Evolutionary conservation across 2,888 invertebrate genomes (phyloP).

Genomic region (Ormia ochracea): DNA sequence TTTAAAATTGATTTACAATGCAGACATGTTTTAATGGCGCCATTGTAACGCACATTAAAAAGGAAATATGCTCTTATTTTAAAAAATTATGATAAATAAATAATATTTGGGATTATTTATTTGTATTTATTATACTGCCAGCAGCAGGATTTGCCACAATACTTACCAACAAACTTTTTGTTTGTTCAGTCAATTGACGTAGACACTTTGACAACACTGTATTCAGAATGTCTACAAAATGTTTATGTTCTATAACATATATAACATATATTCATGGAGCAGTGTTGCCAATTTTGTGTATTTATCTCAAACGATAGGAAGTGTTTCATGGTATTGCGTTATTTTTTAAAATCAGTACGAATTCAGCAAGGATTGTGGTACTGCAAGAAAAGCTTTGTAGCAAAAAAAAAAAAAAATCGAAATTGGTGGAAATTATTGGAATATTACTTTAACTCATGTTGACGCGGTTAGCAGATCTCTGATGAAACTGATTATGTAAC

Average conservation of each 20-base stretch:
- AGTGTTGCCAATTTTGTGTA: too few relatives aligned
- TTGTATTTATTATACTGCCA: constrained; percentile 4
- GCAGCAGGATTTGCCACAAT: neutral
- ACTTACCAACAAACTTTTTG: neutral
- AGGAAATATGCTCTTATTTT: neutral
- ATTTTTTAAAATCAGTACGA: too few relatives aligned
- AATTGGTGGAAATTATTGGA: too few relatives aligned
- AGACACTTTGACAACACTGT: neutral
- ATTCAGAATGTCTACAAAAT: neutral
- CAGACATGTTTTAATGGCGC: constrained; percentile 61
- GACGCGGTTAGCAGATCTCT: too few relatives aligned
- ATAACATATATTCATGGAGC: too few relatives aligned
- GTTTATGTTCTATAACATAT: constrained; percentile 19
- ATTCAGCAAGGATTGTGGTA: too few relatives aligned
- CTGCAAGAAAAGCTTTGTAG: too few relatives aligned
- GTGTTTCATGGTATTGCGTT: too few relatives aligned
- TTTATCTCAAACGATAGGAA: too few relatives aligned
- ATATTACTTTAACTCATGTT: too few relatives aligned
- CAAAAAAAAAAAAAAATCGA: too few relatives aligned
- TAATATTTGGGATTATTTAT: constrained; percentile 34
- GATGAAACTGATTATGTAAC: too few relatives aligned
- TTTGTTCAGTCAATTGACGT: neutral
- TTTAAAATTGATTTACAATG: constrained; percentile 61
- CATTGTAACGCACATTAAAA: constrained; percentile 46
- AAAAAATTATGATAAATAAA: constrained; percentile 38